These are phyloP conservation scores for Pelagia noctiluca DNA, from an alignment of 30 jellyfish, hydroid and myxozoan species.

Conservation along the genomic window DNA sequence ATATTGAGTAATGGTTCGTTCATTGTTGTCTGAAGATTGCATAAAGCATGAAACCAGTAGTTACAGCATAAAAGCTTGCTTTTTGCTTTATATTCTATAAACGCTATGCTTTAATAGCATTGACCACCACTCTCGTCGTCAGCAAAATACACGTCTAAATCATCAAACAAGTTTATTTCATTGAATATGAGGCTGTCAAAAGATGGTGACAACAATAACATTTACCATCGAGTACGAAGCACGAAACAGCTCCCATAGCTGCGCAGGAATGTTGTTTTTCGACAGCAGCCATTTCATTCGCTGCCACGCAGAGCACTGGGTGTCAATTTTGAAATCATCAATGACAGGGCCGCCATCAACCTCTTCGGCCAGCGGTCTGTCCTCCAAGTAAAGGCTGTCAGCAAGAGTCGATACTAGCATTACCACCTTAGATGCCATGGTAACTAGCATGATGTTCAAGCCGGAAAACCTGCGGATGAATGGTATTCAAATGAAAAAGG, in stretches of 20 bases:
- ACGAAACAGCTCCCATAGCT: conserved; percentile 71
- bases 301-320: conserved; percentile 66
- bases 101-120: background rate
- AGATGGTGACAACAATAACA: background rate
- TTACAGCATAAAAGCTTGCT: background rate
- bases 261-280: conserved; percentile 51
- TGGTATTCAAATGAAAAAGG: background rate
- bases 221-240: conserved; percentile 71
- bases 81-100: background rate
- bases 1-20: no score
- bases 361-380: conserved; percentile 9
- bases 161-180: background rate
- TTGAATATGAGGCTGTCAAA: no score
- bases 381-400: conserved; percentile 68
- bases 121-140: background rate
- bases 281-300: conserved; percentile 71
- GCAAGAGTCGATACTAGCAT: conserved; percentile 56
- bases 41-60: background rate
- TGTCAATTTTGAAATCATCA: conserved; percentile 13
- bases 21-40: no score
- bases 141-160: background rate
- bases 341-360: conserved; percentile 12
- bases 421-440: conserved; percentile 86
- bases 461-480: conserved; percentile 98
- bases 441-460: conserved; percentile 81